Evolutionary conservation across 2,113 vertebrate genomes (phyloP).

Genomic region (Pao palembangensis): DNA sequence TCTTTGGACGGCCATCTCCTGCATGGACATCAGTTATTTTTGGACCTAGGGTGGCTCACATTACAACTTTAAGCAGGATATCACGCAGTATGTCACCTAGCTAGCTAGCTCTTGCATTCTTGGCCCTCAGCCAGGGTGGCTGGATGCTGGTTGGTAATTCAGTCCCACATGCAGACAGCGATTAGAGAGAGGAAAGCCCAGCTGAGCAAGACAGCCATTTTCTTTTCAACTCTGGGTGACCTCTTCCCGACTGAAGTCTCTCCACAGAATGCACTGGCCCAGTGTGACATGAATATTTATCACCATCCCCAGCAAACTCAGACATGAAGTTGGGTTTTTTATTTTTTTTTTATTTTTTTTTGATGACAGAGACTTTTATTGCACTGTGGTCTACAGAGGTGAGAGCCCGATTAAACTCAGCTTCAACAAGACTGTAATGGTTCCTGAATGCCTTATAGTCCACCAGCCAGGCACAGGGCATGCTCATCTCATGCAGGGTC

Average conservation of each 20-base stretch:
- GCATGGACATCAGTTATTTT: conserved; percentile 69
- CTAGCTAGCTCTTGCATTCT: conserved; percentile 54
- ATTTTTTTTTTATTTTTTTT: too few species aligned
- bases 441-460: conserved; percentile 39
- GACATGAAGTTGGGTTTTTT: background rate
- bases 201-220: conserved; percentile 40
- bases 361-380: too few species aligned
- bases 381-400: conserved; percentile 5
- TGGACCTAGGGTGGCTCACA: conserved; percentile 54
- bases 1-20: conserved; percentile 55
- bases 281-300: conserved; percentile 17
- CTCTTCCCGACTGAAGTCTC: conserved; percentile 30
- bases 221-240: conserved; percentile 52
- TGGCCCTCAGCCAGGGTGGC: conserved; percentile 39
- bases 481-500: conserved; percentile 43
- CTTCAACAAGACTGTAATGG: conserved; percentile 36
- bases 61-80: conserved; percentile 73
- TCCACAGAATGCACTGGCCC: conserved; percentile 10
- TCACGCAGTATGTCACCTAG: conserved; percentile 56
- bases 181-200: conserved; percentile 51
- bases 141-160: conserved; percentile 37
- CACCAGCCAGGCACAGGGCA: conserved; percentile 24
- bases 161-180: conserved; percentile 18
- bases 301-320: conserved; percentile 7
- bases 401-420: conserved; percentile 45